Base-by-base conservation (phyloP, 2,797 vertebrate genomes). In the Enteromius argenteus region DNA sequence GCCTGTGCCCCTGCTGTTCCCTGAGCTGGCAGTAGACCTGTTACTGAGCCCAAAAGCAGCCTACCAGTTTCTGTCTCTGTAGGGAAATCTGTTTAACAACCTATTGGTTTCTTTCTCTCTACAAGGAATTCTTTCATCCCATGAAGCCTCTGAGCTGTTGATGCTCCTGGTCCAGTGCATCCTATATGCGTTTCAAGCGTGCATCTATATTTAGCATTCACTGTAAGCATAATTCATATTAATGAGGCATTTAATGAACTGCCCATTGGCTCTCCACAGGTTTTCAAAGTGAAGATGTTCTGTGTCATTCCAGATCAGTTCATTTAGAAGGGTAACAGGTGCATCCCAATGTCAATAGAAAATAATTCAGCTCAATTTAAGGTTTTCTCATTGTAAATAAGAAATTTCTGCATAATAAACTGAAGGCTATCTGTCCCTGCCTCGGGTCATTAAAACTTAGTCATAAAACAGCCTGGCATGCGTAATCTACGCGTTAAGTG, bases 11-110 rank as follows among this genome's bases (percentile, higher is more conserved):
- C 71, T 84, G 74, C 79, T 84, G 79, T 77, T 89, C 86, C 84
- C 69, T 85, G 84, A 87, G 81, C 77, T 49, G 0, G 14, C 87
- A 90, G 84, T 88, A 85, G 90, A 89, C 86, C 42, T 69, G 89
- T 90, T 91, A 85, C 89, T 86, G 87, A 89, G 89, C 88, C 86
- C 78, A 68, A 85, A 69, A 91, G 89, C 80, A 86, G 84, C 84
- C 87, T 89, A 90, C 91, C 90, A 90, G 75, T 67, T 80, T 83
- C 87, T 86, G 72, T 69, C 68, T 85, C 64, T 86, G 64, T 58
- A 60, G 87, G 75, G 80, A 88, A 78, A 85, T 91, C 90, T 89
- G 82, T 81, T 75, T 81, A 81, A 86, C 83, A 90, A 60, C 78
- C 85, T 86, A 72, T 91, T 88, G 89, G 76, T 88, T 84, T 85